Percentiles rank a stretch among this genome's conserved stretches.
These are phyloP conservation scores for Cheilosia urbana DNA, from an alignment of 2,888 invertebrate genomes.

Conservation along the genomic window DNA sequence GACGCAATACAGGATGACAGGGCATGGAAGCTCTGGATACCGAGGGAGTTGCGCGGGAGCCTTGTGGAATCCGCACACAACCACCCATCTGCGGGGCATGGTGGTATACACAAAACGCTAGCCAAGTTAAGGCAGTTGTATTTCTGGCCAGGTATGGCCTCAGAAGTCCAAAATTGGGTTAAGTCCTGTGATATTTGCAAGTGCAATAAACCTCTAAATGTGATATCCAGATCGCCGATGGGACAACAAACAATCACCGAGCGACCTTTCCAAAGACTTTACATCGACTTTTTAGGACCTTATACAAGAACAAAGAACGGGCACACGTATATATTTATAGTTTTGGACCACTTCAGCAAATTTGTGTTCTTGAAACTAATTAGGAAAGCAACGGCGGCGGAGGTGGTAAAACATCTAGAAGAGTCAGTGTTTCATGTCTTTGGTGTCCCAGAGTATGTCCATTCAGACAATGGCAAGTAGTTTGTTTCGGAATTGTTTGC, in stretches of 20 bases:
- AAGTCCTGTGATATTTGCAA: too few relatives aligned
- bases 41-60: too few relatives aligned
- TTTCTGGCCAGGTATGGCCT: too few relatives aligned
- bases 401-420: neutral
- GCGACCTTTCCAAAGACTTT: conserved; percentile 43
- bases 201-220: neutral
- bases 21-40: too few relatives aligned
- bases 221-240: conserved; percentile 26
- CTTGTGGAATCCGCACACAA: neutral
- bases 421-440: neutral
- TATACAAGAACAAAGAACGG: conserved; percentile 51
- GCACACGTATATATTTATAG: conserved; percentile 34
- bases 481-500: neutral
- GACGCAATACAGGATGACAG: too few relatives aligned
- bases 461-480: neutral
- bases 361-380: conserved; percentile 40
- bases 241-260: conserved; percentile 7
- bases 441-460: neutral
- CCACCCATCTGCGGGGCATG: neutral
- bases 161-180: too few relatives aligned
- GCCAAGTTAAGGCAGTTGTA: neutral
- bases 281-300: conserved; percentile 54
- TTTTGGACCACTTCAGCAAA: conserved; percentile 51
- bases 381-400: conserved; percentile 16
- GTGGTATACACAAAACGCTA: conserved; percentile 31